A percentile compares a stretch with the other conserved stretches of the same genome.
Evolutionary conservation across 1,140 invertebrate species (phyloP).

Genomic region (Periplaneta americana): DNA sequence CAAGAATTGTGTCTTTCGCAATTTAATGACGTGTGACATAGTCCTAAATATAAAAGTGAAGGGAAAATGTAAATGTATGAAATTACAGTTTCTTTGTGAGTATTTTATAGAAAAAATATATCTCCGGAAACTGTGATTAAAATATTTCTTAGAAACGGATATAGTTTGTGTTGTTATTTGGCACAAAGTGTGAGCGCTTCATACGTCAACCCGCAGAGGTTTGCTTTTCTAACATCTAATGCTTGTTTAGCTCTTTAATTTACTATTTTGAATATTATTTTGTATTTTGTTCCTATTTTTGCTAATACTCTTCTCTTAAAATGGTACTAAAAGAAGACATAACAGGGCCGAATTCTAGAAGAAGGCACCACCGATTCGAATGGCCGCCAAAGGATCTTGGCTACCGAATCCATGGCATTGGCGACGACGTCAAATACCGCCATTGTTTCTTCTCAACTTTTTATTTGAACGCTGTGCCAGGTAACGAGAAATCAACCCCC

Average conservation of each 20-base stretch:
- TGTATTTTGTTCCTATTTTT: background rate
- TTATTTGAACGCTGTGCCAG: background rate
- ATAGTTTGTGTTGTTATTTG: too few relatives aligned
- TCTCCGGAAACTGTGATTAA: too few relatives aligned
- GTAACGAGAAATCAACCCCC: background rate
- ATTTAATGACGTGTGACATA: too few relatives aligned
- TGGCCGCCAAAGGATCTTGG: background rate
- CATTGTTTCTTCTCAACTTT: background rate
- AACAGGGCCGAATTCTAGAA: background rate
- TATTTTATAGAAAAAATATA: too few relatives aligned
- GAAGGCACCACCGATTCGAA: background rate
- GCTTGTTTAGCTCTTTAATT: background rate
- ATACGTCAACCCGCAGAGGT: background rate
- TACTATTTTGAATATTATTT: background rate
- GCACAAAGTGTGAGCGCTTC: too few relatives aligned
- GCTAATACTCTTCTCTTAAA: background rate
- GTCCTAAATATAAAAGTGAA: too few relatives aligned
- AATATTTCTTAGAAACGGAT: too few relatives aligned
- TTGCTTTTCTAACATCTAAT: background rate
- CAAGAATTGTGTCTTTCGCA: too few relatives aligned
- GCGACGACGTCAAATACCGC: background rate
- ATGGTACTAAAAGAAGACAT: background rate
- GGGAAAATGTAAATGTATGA: too few relatives aligned
- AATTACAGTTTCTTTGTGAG: too few relatives aligned
- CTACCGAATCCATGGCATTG: background rate